Evolutionary conservation across 1,140 invertebrate genomes (phyloP), one percentile per base, ranked within the genome.

Genomic region (Drosophila melanogaster): DNA sequence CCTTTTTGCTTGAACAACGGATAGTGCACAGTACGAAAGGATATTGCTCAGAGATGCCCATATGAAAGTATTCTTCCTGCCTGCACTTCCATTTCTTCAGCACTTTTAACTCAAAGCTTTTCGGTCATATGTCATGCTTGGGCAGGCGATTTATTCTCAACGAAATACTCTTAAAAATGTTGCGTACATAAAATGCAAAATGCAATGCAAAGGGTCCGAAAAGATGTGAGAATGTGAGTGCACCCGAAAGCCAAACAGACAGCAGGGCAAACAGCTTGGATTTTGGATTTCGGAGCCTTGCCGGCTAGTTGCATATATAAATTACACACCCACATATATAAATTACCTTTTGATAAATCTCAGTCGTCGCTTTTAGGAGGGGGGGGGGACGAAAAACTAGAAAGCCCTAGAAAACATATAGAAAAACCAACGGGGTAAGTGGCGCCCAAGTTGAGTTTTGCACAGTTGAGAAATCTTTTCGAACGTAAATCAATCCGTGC

Each of bases 311-410:
- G 79, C 78, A 80, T 79, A 77, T 85, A 85, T 86, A 85, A 86
- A 81, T 86, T 77, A 81, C 60, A 74, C 81, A 75, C 67, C 55
- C 81, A 86, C 81, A 90, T 87, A 79, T 87, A 90, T 91, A 91
- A 91, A 91, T 91, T 91, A 91, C 89, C 89, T 91, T 91, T 91
- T 91, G 89, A 91, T 91, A 90, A 90, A 90, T 90, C 89, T 90
- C 71, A 81, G 89, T 77, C 73, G 72, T 77, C 61, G 54, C 8
- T 19, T 19, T 19, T 19, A 0, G n/a, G n/a, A 2, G 38, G n/a
- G 8, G 12, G 12, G 4, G 37, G 14, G 47, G 61, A 30, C 1
- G 30, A 44, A 51, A 54, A 37, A 24, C 43, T 14, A 22, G 19
- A 46, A 46, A 7, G 19, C 44, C 22, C 40, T 14, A 56, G 40